phyloP scores from a whole-genome alignment of 2,113 vertebrate genomes.

The Hippocampus mohnikei region DNA sequence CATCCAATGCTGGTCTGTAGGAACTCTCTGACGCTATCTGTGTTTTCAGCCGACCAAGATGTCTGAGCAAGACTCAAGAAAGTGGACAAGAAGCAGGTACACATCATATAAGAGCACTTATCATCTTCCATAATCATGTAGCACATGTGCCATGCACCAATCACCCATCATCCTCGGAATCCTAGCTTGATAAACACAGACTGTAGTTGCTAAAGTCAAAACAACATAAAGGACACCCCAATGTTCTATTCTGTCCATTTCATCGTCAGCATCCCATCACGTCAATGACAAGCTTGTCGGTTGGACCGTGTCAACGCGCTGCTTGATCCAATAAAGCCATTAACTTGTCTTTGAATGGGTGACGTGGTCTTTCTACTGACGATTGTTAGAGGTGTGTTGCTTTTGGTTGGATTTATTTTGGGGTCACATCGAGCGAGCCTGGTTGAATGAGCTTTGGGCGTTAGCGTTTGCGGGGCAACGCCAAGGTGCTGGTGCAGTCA shows the following conservation, averaged over 20 bases:
- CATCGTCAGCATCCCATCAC: constrained; percentile 54
- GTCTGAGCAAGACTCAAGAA: constrained; percentile 17
- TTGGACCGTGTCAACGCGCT: constrained; percentile 60
- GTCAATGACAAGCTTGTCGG: constrained; percentile 32
- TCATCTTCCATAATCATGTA: constrained; percentile 29
- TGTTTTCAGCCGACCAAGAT: constrained; percentile 41
- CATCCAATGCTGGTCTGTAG: not conserved
- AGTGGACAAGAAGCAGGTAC: constrained; percentile 63
- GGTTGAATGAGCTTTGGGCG: constrained; percentile 27
- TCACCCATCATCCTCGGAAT: constrained; percentile 5
- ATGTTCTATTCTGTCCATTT: constrained; percentile 50
- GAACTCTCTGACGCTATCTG: constrained; percentile 30
- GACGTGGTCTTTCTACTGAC: constrained; percentile 67
- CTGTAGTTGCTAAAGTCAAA: not conserved
- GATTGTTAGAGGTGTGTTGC: constrained; percentile 31
- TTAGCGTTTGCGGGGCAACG: constrained; percentile 43
- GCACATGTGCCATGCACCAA: constrained; percentile 14
- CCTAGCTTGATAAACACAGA: not conserved
- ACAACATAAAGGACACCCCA: not conserved
- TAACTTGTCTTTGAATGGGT: constrained; percentile 64
- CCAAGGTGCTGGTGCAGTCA: constrained; percentile 53
- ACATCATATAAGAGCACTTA: constrained; percentile 41
- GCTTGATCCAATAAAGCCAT: constrained; percentile 71
- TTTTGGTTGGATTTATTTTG: constrained; percentile 29
- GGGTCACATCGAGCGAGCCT: constrained; percentile 47